Base-by-base conservation (phyloP, 1,140 invertebrate species). In the Drosophila sproati region DNA sequence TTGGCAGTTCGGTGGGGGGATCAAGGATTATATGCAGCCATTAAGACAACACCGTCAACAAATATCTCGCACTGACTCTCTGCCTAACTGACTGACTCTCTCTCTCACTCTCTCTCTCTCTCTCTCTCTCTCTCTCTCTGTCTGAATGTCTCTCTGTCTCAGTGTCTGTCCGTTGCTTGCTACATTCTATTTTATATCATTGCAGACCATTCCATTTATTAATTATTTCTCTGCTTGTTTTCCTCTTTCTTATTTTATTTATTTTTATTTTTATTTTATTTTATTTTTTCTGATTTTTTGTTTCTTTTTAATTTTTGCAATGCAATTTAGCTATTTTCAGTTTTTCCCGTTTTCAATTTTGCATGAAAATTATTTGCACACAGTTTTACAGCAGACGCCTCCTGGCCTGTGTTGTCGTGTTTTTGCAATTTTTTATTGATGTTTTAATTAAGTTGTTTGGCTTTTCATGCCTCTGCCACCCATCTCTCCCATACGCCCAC, bases 351-450 rank as follows among this genome's bases (percentile, higher is more conserved):
- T 75, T 71, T 70, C 72, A 75, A 74, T 74, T 74, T 74, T 70
- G 66, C 64, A 70, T 74, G 72, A 48, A 74, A 43, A 66, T 59
- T 51, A 64, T 72, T 64, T 57, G 61, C 70, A 52, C 57, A 75
- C 63, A 55, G 43, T 63, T 70, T 70, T 62, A 70, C 57, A 70
- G 45, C 51, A 41, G 5, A 8, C 67, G 57, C 45, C 32, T 31
- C 8, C 43, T 67, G 39, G 20, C 20, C n/a, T 41, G 5, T 37
- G 55, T 52, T 78, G 73, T 78, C 73, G 72, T 79, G 76, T 83
- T 83, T 83, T 86, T 85, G 78, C 82, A 82, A 82, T 86, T 77
- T 83, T 88, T 88, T 88, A 88, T 88, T 88, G 83, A 88, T 88
- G 85, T 82, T 77, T 87, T 87, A 88, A 88, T 87, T 87, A 88